Evolutionary conservation across 2,888 invertebrate genomes (phyloP).

Genomic region (Chrysolina americana): DNA sequence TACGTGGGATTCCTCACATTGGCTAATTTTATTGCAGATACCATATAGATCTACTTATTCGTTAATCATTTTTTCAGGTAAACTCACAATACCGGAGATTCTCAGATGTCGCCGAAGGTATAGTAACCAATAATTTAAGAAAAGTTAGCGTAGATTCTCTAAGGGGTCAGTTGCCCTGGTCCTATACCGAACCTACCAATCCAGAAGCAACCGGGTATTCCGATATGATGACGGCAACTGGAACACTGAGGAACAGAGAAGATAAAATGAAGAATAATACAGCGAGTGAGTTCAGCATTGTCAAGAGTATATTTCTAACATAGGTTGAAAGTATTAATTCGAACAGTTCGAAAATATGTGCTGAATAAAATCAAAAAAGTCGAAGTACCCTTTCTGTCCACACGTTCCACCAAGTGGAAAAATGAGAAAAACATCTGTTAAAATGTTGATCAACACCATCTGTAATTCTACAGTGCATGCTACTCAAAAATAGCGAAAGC

Average conservation of each 20-base stretch:
- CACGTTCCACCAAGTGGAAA: too few relatives aligned
- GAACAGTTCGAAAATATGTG: too few relatives aligned
- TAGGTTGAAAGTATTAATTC: too few relatives aligned
- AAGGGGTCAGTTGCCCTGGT: slow-evolving; percentile 54
- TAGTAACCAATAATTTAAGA: slow-evolving; percentile 29
- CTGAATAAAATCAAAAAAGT: too few relatives aligned
- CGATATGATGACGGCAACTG: background rate
- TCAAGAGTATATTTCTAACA: background rate
- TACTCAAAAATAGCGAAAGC: too few relatives aligned
- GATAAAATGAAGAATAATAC: background rate
- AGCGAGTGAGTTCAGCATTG: background rate
- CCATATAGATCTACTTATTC: too few relatives aligned
- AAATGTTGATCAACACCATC: too few relatives aligned
- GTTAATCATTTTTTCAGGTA: slow-evolving; percentile 24
- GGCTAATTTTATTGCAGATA: too few relatives aligned
- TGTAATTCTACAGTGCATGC: too few relatives aligned
- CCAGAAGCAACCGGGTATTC: background rate
- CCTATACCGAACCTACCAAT: slow-evolving; percentile 46
- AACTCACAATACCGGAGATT: slow-evolving; percentile 45
- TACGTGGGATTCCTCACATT: too few relatives aligned
- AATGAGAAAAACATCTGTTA: too few relatives aligned
- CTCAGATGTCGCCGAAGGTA: slow-evolving; percentile 50
- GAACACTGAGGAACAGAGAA: background rate
- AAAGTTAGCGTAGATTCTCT: slow-evolving; percentile 35
- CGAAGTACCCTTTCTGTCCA: too few relatives aligned